Evolutionary conservation across 2,888 invertebrate genomes (phyloP).

Genomic region (Bimastos eiseni): DNA sequence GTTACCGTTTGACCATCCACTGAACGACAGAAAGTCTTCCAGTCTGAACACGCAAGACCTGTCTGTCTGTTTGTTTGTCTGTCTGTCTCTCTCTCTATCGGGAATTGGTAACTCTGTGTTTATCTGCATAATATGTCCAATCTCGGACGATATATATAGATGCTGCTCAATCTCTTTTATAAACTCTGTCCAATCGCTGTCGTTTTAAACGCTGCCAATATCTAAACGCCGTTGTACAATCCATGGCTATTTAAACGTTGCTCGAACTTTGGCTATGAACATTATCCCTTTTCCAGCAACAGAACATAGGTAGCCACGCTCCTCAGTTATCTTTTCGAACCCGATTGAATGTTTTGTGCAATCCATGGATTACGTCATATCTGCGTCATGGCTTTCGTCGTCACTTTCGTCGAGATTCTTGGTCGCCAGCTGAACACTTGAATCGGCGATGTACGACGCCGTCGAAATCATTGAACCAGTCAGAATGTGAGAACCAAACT

Average conservation of each 20-base stretch:
- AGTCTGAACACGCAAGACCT: neutral
- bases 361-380: neutral
- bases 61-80: no score
- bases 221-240: no score
- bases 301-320: neutral
- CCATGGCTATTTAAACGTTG: neutral
- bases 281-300: neutral
- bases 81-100: no score
- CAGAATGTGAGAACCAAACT: neutral
- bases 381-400: neutral
- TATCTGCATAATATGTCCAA: neutral
- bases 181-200: no score
- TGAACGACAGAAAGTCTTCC: neutral
- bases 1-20: neutral
- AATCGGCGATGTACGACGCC: neutral
- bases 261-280: neutral
- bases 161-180: no score
- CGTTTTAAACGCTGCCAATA: no score
- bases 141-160: no score
- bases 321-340: neutral
- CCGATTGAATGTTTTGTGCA: neutral
- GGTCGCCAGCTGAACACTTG: neutral
- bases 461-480: neutral
- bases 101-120: neutral
- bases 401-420: conserved; percentile 13